These are phyloP conservation scores for Nudaria mundana DNA, from an alignment of 2,888 invertebrate species.

Conservation along the genomic window DNA sequence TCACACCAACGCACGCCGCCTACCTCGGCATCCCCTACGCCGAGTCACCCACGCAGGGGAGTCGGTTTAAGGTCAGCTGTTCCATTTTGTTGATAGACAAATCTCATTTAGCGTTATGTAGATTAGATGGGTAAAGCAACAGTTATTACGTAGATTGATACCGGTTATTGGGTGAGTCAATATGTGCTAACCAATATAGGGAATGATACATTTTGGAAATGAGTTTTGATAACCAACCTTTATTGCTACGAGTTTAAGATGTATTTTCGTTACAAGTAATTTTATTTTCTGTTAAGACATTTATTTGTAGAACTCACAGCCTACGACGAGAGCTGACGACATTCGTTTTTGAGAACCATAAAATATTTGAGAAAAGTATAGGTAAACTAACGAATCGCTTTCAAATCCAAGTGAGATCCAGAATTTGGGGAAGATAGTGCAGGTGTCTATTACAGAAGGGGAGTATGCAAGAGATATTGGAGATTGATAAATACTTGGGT, in stretches of 20 bases:
- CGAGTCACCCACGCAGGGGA: conserved; percentile 42
- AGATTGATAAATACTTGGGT: background rate
- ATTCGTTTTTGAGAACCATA: too few species aligned
- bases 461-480: background rate
- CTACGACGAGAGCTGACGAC: too few species aligned
- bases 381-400: too few species aligned
- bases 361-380: too few species aligned
- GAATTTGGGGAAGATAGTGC: too few species aligned
- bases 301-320: too few species aligned
- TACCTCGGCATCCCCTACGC: conserved; percentile 72
- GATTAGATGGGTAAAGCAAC: conserved; percentile 38
- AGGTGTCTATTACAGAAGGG: too few species aligned
- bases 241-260: background rate
- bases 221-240: background rate
- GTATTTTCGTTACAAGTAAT: too few species aligned
- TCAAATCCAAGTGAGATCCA: too few species aligned
- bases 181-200: background rate
- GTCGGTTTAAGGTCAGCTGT: conserved; percentile 65
- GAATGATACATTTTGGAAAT: background rate
- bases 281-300: too few species aligned
- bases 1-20: conserved; percentile 54
- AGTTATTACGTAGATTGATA: conserved; percentile 11
- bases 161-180: conserved; percentile 5
- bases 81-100: conserved; percentile 44
- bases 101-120: conserved; percentile 36